Evolutionary conservation across 2,113 vertebrate genomes (phyloP).

Genomic region (Plestiodon gilberti): DNA sequence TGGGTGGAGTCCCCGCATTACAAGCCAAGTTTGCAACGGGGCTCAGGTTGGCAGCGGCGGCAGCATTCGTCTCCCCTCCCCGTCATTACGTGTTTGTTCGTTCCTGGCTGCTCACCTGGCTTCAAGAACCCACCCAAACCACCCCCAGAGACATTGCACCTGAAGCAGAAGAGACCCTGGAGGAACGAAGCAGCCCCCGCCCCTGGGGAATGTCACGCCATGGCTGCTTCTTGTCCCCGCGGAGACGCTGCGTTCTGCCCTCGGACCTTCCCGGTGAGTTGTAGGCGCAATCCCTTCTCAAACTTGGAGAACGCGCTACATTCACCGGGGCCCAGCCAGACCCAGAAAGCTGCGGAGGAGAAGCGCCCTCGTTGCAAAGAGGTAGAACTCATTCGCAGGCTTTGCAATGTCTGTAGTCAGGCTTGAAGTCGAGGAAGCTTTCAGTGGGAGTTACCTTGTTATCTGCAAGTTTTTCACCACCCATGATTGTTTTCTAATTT

Average conservation of each 20-base stretch:
- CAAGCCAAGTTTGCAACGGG: background rate
- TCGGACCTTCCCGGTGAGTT: too few relatives aligned
- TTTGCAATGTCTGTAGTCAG: too few relatives aligned
- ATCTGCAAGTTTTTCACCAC: background rate
- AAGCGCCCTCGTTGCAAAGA: background rate
- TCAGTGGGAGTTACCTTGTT: rapidly evolving
- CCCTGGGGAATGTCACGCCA: too few relatives aligned
- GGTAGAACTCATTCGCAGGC: background rate
- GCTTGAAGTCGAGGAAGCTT: background rate
- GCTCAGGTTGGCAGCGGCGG: background rate
- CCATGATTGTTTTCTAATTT: background rate
- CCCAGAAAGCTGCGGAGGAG: slow-evolving; percentile 5
- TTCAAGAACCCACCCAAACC: slow-evolving; percentile 87
- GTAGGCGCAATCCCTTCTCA: too few relatives aligned
- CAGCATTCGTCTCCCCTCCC: rapidly evolving
- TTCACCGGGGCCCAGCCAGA: background rate
- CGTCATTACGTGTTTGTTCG: slow-evolving; percentile 70
- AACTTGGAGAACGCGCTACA: too few relatives aligned
- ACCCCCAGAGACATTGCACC: slow-evolving; percentile 44
- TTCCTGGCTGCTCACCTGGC: slow-evolving; percentile 84
- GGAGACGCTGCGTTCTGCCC: too few relatives aligned
- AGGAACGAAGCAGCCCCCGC: too few relatives aligned
- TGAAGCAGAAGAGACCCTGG: too few relatives aligned
- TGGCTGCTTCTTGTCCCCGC: too few relatives aligned
- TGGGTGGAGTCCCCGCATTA: background rate